These are phyloP conservation scores for Paramuricea clavata DNA, from an alignment of 92 coral and sea anemone genomes.

Conservation along the genomic window DNA sequence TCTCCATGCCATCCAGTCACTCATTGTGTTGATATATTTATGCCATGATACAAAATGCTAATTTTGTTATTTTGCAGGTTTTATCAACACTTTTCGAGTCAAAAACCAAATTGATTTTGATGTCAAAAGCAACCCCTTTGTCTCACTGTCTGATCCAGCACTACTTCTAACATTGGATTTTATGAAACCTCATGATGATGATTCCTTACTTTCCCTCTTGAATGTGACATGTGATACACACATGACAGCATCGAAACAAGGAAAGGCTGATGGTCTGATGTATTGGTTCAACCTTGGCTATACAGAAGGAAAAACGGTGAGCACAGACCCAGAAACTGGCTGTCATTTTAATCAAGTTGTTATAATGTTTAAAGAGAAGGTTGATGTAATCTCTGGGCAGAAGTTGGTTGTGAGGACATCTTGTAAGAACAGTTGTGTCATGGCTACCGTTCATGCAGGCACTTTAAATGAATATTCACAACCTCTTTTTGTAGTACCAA, in stretches of 20 bases:
- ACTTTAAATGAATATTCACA: too few species aligned
- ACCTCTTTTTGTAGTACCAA: too few species aligned
- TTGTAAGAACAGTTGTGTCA: constrained; percentile 84
- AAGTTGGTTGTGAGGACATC: constrained; percentile 72
- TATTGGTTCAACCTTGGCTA: constrained; percentile 85
- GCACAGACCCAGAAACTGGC: constrained; percentile 79
- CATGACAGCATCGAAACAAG: constrained; percentile 70
- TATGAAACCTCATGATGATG: constrained; percentile 67
- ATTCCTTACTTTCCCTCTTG: constrained; percentile 70
- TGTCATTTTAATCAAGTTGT: constrained; percentile 97
- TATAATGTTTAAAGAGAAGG: constrained; percentile 68
- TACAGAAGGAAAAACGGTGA: constrained; percentile 47
- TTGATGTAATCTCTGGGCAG: constrained; percentile 76
- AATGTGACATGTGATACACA: constrained; percentile 62
- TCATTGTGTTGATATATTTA: background rate
- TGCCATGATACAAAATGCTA: background rate
- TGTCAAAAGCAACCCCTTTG: constrained; percentile 73
- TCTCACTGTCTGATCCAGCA: constrained; percentile 63
- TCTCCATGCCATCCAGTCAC: too few species aligned
- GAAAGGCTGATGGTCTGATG: constrained; percentile 84
- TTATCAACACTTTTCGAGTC: constrained; percentile 89
- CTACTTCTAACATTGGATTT: constrained; percentile 77
- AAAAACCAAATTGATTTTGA: constrained; percentile 84
- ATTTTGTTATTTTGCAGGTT: constrained; percentile 76
- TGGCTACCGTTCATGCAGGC: constrained; percentile 50